phyloP scores from a whole-genome alignment of 2,113 vertebrate species.

The Burhinus bistriatus region DNA sequence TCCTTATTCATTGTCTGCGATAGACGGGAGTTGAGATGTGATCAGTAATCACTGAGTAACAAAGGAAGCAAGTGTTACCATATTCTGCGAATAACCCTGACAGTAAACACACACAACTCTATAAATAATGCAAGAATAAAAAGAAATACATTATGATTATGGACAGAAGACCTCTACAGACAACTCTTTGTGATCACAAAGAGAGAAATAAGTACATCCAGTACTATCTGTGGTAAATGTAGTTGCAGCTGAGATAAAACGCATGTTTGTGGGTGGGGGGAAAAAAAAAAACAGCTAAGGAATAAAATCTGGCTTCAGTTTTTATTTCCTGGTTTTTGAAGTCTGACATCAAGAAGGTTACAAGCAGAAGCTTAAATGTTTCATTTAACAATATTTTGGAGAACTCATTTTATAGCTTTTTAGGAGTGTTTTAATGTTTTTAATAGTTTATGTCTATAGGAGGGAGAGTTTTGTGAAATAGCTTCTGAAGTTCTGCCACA shows the following conservation, averaged over 20 bases:
- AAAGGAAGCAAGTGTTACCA: neutral
- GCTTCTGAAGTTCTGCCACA: conserved; percentile 25
- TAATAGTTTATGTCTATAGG: neutral
- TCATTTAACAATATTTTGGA: neutral
- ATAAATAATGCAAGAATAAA: neutral
- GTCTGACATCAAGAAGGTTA: neutral
- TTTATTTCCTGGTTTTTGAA: neutral
- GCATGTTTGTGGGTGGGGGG: neutral
- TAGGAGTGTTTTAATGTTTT: neutral
- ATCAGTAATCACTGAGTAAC: neutral
- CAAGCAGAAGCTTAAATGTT: neutral
- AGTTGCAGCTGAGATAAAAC: neutral
- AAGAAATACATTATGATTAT: neutral
- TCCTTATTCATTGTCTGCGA: neutral
- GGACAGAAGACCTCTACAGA: neutral
- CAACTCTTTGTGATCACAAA: neutral
- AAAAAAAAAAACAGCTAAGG: neutral
- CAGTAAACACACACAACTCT: neutral
- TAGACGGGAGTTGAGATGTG: neutral
- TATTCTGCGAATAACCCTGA: neutral
- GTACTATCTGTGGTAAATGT: neutral
- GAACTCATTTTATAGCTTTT: neutral
- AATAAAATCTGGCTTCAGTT: neutral
- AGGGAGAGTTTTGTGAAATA: neutral
- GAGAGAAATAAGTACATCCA: neutral